Percentiles rank a stretch among this genome's conserved stretches.
Conservation (phyloP, 2,888 invertebrate genomes). For the Callyntrura sp. region DNA sequence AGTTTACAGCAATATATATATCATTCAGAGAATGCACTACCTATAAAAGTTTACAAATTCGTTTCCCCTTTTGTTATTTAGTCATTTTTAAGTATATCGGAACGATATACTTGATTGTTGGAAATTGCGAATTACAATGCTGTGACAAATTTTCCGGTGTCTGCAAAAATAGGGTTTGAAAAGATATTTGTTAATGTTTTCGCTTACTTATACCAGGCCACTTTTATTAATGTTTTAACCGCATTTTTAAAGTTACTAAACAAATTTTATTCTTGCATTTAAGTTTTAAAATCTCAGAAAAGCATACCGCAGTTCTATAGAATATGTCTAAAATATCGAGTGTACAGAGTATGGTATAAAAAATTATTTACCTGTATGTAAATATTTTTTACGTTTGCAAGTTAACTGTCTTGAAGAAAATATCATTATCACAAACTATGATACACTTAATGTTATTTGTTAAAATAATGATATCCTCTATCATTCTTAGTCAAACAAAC, state of each 20-base stretch:
- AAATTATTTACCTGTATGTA: slow-evolving; percentile 44
- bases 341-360: slow-evolving; percentile 1
- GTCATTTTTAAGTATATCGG: no score
- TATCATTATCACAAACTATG: slow-evolving; percentile 39
- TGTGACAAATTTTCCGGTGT: background rate
- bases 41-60: no score
- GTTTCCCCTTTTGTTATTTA: no score
- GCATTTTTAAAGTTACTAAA: slow-evolving; percentile 41
- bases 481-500: slow-evolving; percentile 66
- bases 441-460: slow-evolving; percentile 21
- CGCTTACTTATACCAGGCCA: background rate
- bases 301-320: background rate
- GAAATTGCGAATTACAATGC: no score
- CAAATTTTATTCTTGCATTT: slow-evolving; percentile 56
- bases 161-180: background rate
- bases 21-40: no score
- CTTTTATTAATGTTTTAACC: slow-evolving; percentile 3
- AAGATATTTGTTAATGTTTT: background rate
- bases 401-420: slow-evolving; percentile 41
- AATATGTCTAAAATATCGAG: background rate
- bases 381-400: slow-evolving; percentile 68
- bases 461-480: slow-evolving; percentile 34
- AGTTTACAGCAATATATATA: no score
- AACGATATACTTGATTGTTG: no score
- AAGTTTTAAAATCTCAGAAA: slow-evolving; percentile 55